Conservation (phyloP, 2,797 vertebrate species). For the Smutsia temminckii region DNA sequence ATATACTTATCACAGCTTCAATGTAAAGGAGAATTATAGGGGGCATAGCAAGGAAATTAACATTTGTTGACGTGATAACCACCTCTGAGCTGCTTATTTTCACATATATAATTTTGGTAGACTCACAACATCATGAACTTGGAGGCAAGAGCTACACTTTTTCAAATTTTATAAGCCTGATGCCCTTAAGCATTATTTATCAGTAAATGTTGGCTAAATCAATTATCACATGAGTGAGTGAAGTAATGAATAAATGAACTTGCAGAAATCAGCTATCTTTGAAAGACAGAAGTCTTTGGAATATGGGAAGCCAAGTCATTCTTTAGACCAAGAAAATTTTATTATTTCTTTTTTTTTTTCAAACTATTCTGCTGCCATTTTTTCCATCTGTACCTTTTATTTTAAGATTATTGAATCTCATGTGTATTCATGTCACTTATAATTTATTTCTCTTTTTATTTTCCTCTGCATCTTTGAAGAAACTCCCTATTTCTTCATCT, state of each 20-base stretch:
- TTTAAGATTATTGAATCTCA: slow-evolving; percentile 36
- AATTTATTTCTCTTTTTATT: slow-evolving; percentile 51
- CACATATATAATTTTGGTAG: background rate
- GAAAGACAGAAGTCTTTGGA: background rate
- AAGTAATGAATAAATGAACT: background rate
- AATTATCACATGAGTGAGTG: background rate
- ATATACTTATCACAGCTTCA: background rate
- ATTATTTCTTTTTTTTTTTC: background rate
- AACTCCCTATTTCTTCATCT: background rate
- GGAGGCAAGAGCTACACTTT: background rate
- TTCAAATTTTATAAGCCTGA: background rate
- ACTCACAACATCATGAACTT: background rate
- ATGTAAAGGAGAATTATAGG: background rate
- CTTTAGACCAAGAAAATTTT: background rate
- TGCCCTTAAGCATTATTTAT: background rate
- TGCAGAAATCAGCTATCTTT: background rate
- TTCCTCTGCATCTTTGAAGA: background rate
- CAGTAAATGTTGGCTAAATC: background rate
- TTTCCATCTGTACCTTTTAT: background rate
- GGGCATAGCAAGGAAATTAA: background rate
- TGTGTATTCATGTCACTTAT: slow-evolving; percentile 34
- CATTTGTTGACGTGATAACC: background rate
- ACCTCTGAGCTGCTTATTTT: background rate
- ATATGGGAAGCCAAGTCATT: background rate
- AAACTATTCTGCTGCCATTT: background rate